phyloP scores from a whole-genome alignment of 2,113 vertebrate genomes.

The Anthoscopus minutus region DNA sequence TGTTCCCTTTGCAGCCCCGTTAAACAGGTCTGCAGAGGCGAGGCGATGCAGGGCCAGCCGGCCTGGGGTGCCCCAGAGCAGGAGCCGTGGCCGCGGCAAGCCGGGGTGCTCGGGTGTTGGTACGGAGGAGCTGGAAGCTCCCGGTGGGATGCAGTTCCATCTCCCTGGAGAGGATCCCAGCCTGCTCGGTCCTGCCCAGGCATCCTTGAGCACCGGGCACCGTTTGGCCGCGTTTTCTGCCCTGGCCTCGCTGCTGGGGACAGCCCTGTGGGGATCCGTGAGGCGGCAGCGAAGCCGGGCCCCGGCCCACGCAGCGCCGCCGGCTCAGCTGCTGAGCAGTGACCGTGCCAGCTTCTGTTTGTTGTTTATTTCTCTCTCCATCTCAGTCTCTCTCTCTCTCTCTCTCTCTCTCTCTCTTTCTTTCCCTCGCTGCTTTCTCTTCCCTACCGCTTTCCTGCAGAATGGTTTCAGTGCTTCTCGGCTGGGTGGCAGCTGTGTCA shows the following conservation, averaged over 20 bases:
- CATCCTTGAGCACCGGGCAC: not conserved
- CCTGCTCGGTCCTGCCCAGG: not conserved
- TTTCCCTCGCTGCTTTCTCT: too few species aligned
- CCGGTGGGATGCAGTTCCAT: not conserved
- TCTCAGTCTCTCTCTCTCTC: too few species aligned
- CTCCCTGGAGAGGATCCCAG: not conserved
- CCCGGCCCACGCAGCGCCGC: not conserved
- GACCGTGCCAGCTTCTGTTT: not conserved
- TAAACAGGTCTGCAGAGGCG: not conserved
- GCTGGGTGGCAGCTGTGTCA: not conserved
- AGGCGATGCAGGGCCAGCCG: not conserved
- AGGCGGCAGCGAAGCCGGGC: not conserved
- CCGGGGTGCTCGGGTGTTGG: not conserved
- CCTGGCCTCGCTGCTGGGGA: not conserved
- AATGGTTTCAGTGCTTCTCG: not conserved
- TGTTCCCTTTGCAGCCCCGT: not conserved
- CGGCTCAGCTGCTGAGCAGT: not conserved
- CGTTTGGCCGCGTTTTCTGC: not conserved
- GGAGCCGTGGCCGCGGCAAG: not conserved
- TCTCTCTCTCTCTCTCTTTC: too few species aligned
- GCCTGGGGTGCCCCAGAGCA: accelerated
- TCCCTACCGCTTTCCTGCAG: too few species aligned
- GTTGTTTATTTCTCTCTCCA: not conserved
- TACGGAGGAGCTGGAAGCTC: not conserved
- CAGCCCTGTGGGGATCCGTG: not conserved